Evolutionary conservation across 2,888 invertebrate species (phyloP), one percentile per base, ranked within the genome.

Genomic region (Folsomia manolachei): DNA sequence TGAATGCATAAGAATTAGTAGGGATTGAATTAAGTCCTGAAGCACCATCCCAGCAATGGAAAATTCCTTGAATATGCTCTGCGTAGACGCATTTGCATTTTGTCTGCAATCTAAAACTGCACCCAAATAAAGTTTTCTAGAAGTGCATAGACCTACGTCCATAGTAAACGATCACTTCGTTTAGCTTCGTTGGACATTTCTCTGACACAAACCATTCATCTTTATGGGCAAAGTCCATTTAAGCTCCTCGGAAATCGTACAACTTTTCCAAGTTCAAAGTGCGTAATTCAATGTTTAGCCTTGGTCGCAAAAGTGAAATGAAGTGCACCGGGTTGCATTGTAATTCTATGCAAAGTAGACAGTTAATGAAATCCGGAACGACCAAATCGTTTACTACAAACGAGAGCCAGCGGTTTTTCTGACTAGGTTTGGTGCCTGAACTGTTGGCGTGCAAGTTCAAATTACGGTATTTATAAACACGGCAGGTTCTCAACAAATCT

Each of bases 71-170:
- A 39, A 39, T 4, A 39, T 9, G 39, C 4, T 39, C 7, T 39
- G 39, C 39, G 39, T 39, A 9, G 39, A 39, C 4, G 39, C 75
- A 78, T 78, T 78, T 78, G 72, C 75, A 77, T 78, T 68, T 77
- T 74, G 64, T 72, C 63, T 72, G 74, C 74, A 75, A 72, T 71
- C 70, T 71, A 4, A n/a, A n/a, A 14, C 39, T 39, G 39, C 39
- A 39, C 39, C 39, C 14, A 9, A 14, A 39, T 39, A 4, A 39
- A n/a, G n/a, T n/a, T n/a, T n/a, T n/a, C n/a, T n/a, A n/a, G n/a
- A n/a, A n/a, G n/a, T n/a, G n/a, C n/a, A n/a, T n/a, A n/a, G n/a
- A n/a, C n/a, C n/a, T n/a, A n/a, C n/a, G n/a, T n/a, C n/a, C n/a
- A n/a, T n/a, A n/a, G n/a, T n/a, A n/a, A n/a, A n/a, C n/a, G n/a